Conservation (phyloP, 2,113 vertebrate species). For the Emydura subglobosa region DNA sequence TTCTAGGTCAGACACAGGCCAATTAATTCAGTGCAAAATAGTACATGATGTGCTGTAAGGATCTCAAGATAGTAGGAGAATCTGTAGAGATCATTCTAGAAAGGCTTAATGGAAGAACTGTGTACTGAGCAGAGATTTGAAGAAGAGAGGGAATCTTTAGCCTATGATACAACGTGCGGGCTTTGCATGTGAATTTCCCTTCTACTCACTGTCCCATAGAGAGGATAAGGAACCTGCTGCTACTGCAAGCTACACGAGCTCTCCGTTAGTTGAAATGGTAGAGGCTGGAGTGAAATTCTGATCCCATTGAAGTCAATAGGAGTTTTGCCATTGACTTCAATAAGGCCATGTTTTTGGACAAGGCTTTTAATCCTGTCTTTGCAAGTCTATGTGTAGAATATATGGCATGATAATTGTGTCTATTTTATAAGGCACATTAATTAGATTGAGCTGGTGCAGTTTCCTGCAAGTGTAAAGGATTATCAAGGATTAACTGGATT, state of each 20-base stretch:
- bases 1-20: neutral
- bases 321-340: neutral
- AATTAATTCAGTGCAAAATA: neutral
- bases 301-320: neutral
- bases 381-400: neutral
- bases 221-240: neutral
- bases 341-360: neutral
- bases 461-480: neutral
- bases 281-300: neutral
- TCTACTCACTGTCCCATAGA: neutral
- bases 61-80: neutral
- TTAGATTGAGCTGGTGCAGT: neutral
- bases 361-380: neutral
- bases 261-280: neutral
- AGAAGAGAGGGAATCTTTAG: neutral
- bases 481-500: constrained; percentile 7
- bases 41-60: neutral
- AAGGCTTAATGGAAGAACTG: neutral
- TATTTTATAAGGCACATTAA: neutral
- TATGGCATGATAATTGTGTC: neutral
- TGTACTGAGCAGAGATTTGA: neutral
- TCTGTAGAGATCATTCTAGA: neutral
- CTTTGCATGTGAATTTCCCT: neutral
- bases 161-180: neutral
- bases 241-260: neutral